Evolutionary conservation across 2,113 vertebrate species (phyloP).

Genomic region (Entomyzon cyanotis): DNA sequence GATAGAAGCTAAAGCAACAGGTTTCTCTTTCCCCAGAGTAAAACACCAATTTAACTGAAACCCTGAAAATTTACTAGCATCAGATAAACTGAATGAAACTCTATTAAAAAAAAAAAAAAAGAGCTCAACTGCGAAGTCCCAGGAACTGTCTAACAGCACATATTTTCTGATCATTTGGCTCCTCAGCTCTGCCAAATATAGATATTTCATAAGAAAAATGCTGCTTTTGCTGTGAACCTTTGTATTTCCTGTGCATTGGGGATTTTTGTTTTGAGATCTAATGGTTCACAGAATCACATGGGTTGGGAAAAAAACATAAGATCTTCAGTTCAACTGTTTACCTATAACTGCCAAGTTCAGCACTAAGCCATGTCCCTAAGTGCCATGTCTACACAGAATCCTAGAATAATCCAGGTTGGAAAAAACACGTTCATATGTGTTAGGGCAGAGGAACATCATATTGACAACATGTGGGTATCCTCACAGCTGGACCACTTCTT

Average conservation of each 20-base stretch:
- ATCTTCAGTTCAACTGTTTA: neutral
- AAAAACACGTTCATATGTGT: neutral
- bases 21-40: neutral
- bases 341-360: neutral
- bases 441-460: neutral
- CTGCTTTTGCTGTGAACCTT: neutral
- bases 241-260: neutral
- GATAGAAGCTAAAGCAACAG: neutral
- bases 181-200: neutral
- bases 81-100: neutral
- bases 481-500: neutral
- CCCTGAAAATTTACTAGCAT: neutral
- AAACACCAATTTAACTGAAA: neutral
- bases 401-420: neutral
- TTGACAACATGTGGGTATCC: neutral
- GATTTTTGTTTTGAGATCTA: neutral
- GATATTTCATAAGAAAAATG: neutral
- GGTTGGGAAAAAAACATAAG: neutral
- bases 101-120: neutral
- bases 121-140: neutral
- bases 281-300: neutral
- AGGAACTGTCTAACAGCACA: neutral
- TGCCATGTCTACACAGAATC: neutral
- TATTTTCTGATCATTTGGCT: neutral
- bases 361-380: neutral